Percentiles rank a stretch among this genome's conserved stretches.
Conservation (phyloP, 2,888 invertebrate genomes). For the Cactoblastis cactorum region DNA sequence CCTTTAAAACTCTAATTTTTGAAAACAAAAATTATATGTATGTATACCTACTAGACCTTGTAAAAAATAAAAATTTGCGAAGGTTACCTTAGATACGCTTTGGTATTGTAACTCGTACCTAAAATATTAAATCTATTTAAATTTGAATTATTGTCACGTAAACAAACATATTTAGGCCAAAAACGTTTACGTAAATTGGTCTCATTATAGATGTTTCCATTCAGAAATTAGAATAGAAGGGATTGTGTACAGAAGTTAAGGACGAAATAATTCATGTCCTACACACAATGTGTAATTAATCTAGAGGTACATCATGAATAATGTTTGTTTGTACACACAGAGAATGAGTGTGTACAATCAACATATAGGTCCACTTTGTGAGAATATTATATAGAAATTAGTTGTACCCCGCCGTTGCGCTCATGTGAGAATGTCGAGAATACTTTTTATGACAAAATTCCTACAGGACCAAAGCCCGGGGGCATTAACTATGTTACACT, state of each 20-base stretch:
- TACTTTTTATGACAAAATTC: too few species aligned
- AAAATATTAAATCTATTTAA: not conserved
- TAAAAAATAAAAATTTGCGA: not conserved
- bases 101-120: not conserved
- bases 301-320: not conserved
- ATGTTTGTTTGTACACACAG: slow-evolving; percentile 28
- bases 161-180: not conserved
- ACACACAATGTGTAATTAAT: slow-evolving; percentile 49
- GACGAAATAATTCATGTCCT: slow-evolving; percentile 57
- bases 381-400: too few species aligned
- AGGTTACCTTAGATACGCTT: not conserved
- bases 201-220: slow-evolving; percentile 22
- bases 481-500: too few species aligned
- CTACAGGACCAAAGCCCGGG: too few species aligned
- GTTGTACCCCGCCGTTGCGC: too few species aligned
- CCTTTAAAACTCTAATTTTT: too few species aligned
- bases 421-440: too few species aligned
- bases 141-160: not conserved
- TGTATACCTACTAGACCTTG: too few species aligned
- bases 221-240: slow-evolving; percentile 28
- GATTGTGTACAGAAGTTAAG: slow-evolving; percentile 25
- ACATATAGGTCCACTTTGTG: too few species aligned
- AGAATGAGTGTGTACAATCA: not conserved
- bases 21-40: too few species aligned
- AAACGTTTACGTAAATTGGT: slow-evolving; percentile 5